phyloP scores from a whole-genome alignment of 2,113 vertebrate species.

The Accipiter virgatus region DNA sequence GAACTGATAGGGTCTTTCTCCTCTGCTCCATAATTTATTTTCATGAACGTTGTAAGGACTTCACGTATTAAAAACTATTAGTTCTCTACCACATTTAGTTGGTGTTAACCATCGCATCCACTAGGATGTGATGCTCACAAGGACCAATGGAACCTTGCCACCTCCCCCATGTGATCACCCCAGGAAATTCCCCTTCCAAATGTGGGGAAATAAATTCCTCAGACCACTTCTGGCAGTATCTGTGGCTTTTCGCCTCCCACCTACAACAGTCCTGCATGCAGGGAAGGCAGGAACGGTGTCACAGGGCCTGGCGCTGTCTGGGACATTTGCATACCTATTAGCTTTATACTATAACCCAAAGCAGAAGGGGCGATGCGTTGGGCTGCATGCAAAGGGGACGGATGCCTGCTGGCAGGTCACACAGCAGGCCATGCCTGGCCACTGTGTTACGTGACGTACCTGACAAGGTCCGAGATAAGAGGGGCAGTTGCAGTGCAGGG shows the following conservation, averaged over 20 bases:
- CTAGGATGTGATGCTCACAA: neutral
- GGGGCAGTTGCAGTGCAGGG: neutral
- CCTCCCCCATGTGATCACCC: neutral
- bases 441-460: neutral
- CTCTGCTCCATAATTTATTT: neutral
- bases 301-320: neutral
- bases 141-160: neutral
- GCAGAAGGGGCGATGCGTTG: neutral
- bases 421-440: neutral
- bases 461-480: neutral
- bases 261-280: fast-evolving
- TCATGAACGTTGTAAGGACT: neutral
- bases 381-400: neutral
- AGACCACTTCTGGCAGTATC: neutral
- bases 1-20: neutral
- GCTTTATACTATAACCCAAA: neutral
- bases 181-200: neutral
- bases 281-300: neutral
- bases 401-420: neutral
- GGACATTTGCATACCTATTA: neutral
- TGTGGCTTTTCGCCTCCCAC: neutral
- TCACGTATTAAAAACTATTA: neutral
- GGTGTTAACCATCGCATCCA: neutral
- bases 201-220: neutral
- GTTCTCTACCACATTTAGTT: neutral